phyloP scores from a whole-genome alignment of 2,888 invertebrate species.

The Pharmacophagus antenor region DNA sequence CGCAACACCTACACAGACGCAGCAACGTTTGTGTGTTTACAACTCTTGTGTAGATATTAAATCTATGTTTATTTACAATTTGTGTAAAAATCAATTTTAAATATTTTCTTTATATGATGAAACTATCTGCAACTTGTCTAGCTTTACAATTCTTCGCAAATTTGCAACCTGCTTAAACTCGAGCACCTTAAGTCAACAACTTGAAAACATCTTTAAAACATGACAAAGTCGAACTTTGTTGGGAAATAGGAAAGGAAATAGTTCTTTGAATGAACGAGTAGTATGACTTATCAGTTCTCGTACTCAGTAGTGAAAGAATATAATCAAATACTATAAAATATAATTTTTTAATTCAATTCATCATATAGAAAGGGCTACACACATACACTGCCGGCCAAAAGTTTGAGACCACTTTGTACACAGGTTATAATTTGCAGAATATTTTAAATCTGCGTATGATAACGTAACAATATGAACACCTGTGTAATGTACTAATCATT shows the following conservation, averaged over 20 bases:
- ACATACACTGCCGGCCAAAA: no score
- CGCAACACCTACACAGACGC: no score
- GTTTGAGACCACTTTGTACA: no score
- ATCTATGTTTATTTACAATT: no score
- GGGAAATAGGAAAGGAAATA: conserved; percentile 15
- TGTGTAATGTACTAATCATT: no score
- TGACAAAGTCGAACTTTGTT: conserved; percentile 15
- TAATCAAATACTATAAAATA: background rate
- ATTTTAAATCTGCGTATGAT: no score
- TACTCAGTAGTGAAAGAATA: background rate
- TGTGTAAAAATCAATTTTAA: background rate
- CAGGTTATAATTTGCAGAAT: no score
- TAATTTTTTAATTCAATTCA: background rate
- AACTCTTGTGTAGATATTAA: no score
- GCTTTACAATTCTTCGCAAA: conserved; percentile 17
- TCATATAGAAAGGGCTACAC: no score
- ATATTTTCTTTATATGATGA: background rate
- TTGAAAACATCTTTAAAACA: conserved; percentile 22
- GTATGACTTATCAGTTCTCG: conserved; percentile 8
- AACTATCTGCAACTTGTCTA: conserved; percentile 4
- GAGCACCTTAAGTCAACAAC: conserved; percentile 20
- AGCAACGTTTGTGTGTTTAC: no score
- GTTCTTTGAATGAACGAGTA: conserved; percentile 10
- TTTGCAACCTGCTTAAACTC: conserved; percentile 18
- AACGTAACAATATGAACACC: no score